phyloP scores from a whole-genome alignment of 2,888 invertebrate species.

The Oxyscelio sp. region DNA sequence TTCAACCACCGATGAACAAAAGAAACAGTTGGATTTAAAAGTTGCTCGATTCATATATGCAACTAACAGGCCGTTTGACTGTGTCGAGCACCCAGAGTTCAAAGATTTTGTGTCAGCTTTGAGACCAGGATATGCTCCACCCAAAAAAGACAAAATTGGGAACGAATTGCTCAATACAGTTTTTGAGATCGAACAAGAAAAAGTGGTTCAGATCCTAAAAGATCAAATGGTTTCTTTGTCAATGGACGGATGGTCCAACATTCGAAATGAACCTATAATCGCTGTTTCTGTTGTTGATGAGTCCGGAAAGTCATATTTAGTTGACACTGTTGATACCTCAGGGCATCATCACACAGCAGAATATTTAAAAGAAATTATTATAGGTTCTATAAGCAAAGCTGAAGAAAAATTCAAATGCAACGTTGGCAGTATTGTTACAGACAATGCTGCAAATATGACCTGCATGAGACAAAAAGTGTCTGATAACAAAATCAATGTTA shows the following conservation, averaged over 20 bases:
- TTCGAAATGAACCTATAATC: conserved; percentile 32
- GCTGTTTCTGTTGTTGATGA: conserved; percentile 37
- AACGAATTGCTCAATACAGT: not conserved
- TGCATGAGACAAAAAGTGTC: conserved; percentile 3
- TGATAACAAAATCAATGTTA: not conserved
- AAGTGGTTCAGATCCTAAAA: not conserved
- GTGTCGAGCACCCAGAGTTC: not conserved
- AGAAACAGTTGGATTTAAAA: not conserved
- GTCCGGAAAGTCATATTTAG: conserved; percentile 22
- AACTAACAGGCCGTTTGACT: not conserved
- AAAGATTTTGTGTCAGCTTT: not conserved
- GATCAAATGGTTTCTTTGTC: conserved; percentile 3
- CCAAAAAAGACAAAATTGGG: conserved; percentile 8
- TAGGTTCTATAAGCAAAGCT: not conserved
- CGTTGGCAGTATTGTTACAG: conserved; percentile 35
- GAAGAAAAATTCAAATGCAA: conserved; percentile 2
- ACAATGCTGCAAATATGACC: conserved; percentile 31
- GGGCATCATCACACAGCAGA: conserved; percentile 30
- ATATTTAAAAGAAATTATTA: conserved; percentile 38
- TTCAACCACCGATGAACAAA: no score
- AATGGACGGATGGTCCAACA: conserved; percentile 34
- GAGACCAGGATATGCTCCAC: not conserved
- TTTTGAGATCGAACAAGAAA: not conserved
- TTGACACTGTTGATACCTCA: conserved; percentile 41
- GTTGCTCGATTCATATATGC: not conserved